Evolutionary conservation across 2,888 invertebrate genomes (phyloP), one percentile per base, ranked within the genome.

Genomic region (Cyaniris semiargus): DNA sequence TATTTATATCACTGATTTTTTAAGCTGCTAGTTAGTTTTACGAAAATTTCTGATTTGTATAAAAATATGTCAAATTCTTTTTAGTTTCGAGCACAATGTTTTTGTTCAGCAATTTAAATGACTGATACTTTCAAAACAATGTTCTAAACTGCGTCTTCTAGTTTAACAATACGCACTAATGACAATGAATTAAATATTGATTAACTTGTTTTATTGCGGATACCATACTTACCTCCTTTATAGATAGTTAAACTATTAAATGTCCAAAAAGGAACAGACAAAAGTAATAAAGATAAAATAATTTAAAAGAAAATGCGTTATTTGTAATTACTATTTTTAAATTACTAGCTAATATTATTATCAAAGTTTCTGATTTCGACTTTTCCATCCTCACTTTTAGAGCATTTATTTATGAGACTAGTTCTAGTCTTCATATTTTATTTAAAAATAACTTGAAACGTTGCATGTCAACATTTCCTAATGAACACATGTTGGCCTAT

Each of bases 131-230:
- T 10, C 21, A 23, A 4, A 13, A 13, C 10, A 10, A 23, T 23
- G 23, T 60, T 60, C 4, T 60, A 60, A 23, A 60, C 60, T 18
- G 18, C 53, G 18, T 53, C 18, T 60, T 60, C 4, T 10, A 60
- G 23, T 10, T 21, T 60, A 10, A 1, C 21, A 23, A 60, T 4
- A 60, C 0, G 3, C 8, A 60, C 23, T 10, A 60, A 53, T 53
- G 3, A 18, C 53, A 3, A 53, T 4, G 18, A 53, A 18, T 53
- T 60, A 60, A 21, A 10, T 60, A 60, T 23, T 60, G 4, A 60
- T 60, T 60, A 8, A 60, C 21, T 60, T 10, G 60, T 60, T 60
- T 60, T 60, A 60, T 60, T 60, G 13, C 13, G 60, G 60, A 60
- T 23, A 60, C 23, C 13, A 23, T 60, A 60, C 10, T 23, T 1